A percentile compares a stretch with the other conserved stretches of the same genome.
Evolutionary conservation across 1,140 invertebrate species (phyloP).

Genomic region (Lucilia cuprina): DNA sequence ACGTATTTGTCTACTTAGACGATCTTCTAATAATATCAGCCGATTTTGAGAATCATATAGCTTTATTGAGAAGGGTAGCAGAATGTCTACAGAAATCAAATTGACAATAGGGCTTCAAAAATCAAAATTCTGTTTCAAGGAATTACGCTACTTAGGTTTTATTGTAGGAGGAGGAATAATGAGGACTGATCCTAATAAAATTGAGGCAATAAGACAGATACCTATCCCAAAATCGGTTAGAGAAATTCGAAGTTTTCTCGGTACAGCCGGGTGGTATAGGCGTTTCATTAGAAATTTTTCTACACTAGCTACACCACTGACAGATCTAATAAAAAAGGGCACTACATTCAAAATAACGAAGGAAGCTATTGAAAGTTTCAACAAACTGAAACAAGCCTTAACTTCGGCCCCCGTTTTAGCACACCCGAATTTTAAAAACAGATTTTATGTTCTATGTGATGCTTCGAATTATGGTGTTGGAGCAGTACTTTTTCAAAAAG

Average conservation of each 20-base stretch:
- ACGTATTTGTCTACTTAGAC: slow-evolving; percentile 16
- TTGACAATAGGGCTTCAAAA: too few relatives aligned
- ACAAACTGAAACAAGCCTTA: slow-evolving; percentile 45
- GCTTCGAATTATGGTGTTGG: slow-evolving; percentile 13
- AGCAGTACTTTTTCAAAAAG: slow-evolving; percentile 10
- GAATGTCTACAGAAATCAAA: too few relatives aligned
- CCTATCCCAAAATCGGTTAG: slow-evolving; percentile 43
- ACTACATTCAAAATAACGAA: slow-evolving; percentile 43
- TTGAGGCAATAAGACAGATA: slow-evolving; percentile 37
- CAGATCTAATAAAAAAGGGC: slow-evolving; percentile 20
- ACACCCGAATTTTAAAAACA: not conserved
- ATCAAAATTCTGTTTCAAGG: too few relatives aligned
- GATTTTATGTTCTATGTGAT: too few relatives aligned
- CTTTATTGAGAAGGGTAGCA: slow-evolving; percentile 36
- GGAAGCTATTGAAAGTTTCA: slow-evolving; percentile 38
- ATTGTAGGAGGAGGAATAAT: too few relatives aligned
- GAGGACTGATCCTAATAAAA: slow-evolving; percentile 16
- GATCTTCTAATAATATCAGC: too few relatives aligned
- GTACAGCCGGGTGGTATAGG: slow-evolving; percentile 55
- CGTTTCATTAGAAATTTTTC: slow-evolving; percentile 54
- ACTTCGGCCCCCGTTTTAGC: slow-evolving; percentile 51
- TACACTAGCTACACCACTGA: slow-evolving; percentile 36
- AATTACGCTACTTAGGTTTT: too few relatives aligned
- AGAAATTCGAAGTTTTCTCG: slow-evolving; percentile 62
- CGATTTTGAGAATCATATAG: too few relatives aligned